Percentiles rank a stretch among this genome's conserved stretches.
Evolutionary conservation across 2,888 invertebrate genomes (phyloP).

Genomic region (Microplitis manilae): DNA sequence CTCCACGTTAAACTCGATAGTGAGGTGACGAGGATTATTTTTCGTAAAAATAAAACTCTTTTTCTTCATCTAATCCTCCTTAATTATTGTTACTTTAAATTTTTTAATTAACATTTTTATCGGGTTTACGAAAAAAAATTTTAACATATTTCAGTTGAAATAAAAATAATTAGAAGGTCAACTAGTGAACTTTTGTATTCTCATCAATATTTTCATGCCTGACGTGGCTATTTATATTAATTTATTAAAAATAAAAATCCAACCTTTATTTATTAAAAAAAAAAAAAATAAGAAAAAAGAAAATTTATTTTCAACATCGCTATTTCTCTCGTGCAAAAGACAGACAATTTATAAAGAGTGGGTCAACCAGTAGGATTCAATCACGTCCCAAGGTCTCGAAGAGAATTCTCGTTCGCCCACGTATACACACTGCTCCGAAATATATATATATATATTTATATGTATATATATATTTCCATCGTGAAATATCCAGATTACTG

Average conservation of each 20-base stretch:
- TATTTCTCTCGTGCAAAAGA: background rate
- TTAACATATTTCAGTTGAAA: background rate
- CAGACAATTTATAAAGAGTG: slow-evolving; percentile 10
- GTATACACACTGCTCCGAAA: background rate
- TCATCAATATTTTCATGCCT: background rate
- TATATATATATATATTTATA: background rate
- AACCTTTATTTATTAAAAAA: background rate
- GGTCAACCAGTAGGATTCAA: slow-evolving; percentile 30
- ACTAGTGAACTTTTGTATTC: background rate
- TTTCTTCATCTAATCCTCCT: background rate
- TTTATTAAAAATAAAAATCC: background rate
- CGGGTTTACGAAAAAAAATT: background rate
- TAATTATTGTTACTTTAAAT: background rate
- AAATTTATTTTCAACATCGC: background rate
- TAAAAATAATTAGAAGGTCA: background rate
- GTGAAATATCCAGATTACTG: background rate
- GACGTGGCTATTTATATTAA: background rate
- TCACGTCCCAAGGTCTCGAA: slow-evolving; percentile 16
- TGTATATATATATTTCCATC: background rate
- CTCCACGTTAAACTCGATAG: slow-evolving; percentile 21
- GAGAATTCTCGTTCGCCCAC: slow-evolving; percentile 16
- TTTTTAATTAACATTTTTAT: background rate
- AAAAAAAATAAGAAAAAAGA: background rate
- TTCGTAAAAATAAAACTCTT: background rate
- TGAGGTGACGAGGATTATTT: slow-evolving; percentile 18